phyloP scores from a whole-genome alignment of 2,797 vertebrate genomes.

The Sebastes trivittatus region DNA sequence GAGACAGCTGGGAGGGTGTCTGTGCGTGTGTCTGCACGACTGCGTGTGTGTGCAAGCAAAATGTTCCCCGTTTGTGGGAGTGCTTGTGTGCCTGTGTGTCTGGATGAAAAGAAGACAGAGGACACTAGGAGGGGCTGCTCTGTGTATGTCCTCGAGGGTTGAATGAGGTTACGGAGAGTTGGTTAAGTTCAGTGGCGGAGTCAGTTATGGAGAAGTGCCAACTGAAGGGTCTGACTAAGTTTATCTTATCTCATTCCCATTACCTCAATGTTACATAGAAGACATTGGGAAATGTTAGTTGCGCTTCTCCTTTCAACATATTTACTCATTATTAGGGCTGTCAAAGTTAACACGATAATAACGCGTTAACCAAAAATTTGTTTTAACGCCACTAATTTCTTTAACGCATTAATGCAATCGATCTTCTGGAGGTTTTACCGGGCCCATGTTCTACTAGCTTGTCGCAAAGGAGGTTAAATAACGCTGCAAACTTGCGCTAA shows the following conservation, averaged over 20 bases:
- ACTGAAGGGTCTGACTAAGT: slow-evolving; percentile 60
- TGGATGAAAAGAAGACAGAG: slow-evolving; percentile 25
- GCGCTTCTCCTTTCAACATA: neutral
- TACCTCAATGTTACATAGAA: slow-evolving; percentile 50
- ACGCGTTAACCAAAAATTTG: no score
- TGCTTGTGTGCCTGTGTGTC: neutral
- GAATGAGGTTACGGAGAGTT: slow-evolving; percentile 27
- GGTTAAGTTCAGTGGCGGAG: slow-evolving; percentile 19
- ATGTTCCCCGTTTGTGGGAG: slow-evolving; percentile 6
- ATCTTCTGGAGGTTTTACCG: no score
- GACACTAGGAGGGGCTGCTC: slow-evolving; percentile 28
- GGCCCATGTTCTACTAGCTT: no score
- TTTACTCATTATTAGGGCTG: neutral
- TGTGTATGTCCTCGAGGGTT: slow-evolving; percentile 21
- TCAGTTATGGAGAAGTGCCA: slow-evolving; percentile 40
- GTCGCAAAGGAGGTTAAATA: no score
- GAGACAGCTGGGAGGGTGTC: slow-evolving; percentile 54
- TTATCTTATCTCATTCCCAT: slow-evolving; percentile 64
- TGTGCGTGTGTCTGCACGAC: slow-evolving; percentile 22
- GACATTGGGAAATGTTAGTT: slow-evolving; percentile 12
- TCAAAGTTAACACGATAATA: no score
- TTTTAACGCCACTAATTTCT: no score
- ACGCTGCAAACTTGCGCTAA: no score
- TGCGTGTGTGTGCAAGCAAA: neutral
- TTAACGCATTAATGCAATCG: no score